Percentiles rank a stretch among this genome's conserved stretches.
phyloP scores from a whole-genome alignment of 2,113 vertebrate genomes.

The Neotoma lepida region DNA sequence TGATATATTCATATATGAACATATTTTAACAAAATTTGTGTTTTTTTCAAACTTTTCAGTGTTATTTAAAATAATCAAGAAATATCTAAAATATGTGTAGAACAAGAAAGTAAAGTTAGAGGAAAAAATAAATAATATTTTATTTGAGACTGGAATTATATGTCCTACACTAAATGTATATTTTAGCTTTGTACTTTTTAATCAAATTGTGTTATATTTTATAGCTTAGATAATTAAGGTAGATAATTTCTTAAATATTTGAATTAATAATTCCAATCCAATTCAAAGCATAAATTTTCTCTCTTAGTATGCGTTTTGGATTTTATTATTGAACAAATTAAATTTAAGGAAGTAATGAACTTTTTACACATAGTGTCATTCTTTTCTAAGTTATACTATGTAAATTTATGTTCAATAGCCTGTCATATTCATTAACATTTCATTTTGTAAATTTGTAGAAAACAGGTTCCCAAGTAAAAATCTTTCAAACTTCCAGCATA shows the following conservation, averaged over 20 bases:
- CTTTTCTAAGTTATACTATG: conserved; percentile 13
- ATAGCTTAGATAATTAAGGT: neutral
- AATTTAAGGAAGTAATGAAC: neutral
- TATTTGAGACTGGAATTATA: neutral
- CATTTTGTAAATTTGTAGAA: neutral
- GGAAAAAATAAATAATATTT: neutral
- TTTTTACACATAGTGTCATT: neutral
- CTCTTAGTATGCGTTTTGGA: neutral
- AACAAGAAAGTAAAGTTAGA: neutral
- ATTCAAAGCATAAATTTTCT: neutral
- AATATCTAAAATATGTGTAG: neutral
- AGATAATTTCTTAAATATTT: neutral
- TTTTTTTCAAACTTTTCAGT: neutral
- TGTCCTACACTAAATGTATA: neutral
- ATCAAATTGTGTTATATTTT: neutral
- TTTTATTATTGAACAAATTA: neutral
- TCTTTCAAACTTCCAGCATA: neutral
- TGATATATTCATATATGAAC: neutral
- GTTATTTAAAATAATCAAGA: neutral
- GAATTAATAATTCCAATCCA: neutral
- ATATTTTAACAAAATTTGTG: neutral
- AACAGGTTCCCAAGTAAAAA: neutral
- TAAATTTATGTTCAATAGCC: neutral
- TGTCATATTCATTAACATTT: neutral
- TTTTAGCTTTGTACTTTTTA: neutral